Conservation (phyloP, 1,140 invertebrate genomes). For the Drosophila mojavensis region DNA sequence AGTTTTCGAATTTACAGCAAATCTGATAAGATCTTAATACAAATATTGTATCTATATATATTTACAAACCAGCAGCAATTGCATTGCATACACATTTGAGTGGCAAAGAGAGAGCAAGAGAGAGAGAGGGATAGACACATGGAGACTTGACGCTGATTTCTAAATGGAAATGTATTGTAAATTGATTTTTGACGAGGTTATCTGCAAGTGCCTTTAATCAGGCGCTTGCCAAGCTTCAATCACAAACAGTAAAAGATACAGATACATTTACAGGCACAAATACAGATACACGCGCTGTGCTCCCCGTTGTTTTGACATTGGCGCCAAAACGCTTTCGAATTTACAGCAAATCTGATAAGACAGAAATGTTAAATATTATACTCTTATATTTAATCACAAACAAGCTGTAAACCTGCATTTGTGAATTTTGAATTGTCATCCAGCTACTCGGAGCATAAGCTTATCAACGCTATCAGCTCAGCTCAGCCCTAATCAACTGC, state of each 20-base stretch:
- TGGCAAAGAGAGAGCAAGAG: neutral
- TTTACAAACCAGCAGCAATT: slow-evolving; percentile 34
- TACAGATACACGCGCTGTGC: neutral
- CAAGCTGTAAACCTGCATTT: slow-evolving; percentile 33
- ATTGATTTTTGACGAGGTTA: slow-evolving; percentile 60
- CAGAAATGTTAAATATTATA: slow-evolving; percentile 2
- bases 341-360: slow-evolving; percentile 36
- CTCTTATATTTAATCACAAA: slow-evolving; percentile 9
- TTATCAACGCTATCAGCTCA: slow-evolving; percentile 41
- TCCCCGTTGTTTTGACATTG: slow-evolving; percentile 60
- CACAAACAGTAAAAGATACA: slow-evolving; percentile 4
- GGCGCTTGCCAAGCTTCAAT: slow-evolving; percentile 23
- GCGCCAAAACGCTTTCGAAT: slow-evolving; percentile 60
- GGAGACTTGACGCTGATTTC: slow-evolving; percentile 28
- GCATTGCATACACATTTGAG: slow-evolving; percentile 31
- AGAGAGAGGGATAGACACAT: neutral
- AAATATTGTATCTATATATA: neutral
- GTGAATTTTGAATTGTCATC: slow-evolving; percentile 34
- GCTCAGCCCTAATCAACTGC: slow-evolving; percentile 61
- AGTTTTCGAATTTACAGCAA: slow-evolving; percentile 32
- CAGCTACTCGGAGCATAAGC: slow-evolving; percentile 46
- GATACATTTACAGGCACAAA: slow-evolving; percentile 6
- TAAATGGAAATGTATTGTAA: slow-evolving; percentile 34
- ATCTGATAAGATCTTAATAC: slow-evolving; percentile 30
- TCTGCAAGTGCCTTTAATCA: slow-evolving; percentile 62